Conservation (phyloP, 2,888 invertebrate species). For the Gymnocheta viridis region DNA sequence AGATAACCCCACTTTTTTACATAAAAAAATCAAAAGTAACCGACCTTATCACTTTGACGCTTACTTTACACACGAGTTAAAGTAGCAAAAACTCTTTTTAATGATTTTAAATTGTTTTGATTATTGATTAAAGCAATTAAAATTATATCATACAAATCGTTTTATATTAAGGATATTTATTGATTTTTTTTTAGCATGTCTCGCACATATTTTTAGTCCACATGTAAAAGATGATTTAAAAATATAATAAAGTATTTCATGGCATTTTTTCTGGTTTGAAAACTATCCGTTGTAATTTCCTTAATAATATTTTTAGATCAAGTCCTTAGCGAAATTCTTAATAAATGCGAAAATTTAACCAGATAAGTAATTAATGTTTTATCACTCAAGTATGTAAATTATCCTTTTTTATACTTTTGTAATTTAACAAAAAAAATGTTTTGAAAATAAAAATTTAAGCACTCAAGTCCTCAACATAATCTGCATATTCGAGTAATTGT, state of each 20-base stretch:
- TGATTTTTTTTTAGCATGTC: background rate
- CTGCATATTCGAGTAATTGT: slow-evolving; percentile 57
- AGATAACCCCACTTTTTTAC: too few species aligned
- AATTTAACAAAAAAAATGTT: background rate
- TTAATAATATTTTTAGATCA: background rate
- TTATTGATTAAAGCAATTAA: slow-evolving; percentile 34
- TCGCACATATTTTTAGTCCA: background rate
- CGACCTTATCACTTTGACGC: background rate
- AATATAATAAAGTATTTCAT: background rate
- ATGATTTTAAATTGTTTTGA: slow-evolving; percentile 30
- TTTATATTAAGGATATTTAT: slow-evolving; percentile 12
- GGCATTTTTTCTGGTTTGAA: background rate
- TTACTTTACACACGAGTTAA: background rate
- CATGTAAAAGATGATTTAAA: background rate
- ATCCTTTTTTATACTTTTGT: background rate
- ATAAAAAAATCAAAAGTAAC: too few species aligned
- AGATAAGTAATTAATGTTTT: background rate
- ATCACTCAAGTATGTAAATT: background rate
- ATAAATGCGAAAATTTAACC: background rate
- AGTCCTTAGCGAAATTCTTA: background rate
- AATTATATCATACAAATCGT: slow-evolving; percentile 27
- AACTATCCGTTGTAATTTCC: background rate
- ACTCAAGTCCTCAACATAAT: slow-evolving; percentile 64
- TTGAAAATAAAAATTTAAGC: slow-evolving; percentile 26
- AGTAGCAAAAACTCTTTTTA: background rate